Conservation (phyloP, 2,113 vertebrate genomes). For the Ophthalmolycus amberensis region DNA sequence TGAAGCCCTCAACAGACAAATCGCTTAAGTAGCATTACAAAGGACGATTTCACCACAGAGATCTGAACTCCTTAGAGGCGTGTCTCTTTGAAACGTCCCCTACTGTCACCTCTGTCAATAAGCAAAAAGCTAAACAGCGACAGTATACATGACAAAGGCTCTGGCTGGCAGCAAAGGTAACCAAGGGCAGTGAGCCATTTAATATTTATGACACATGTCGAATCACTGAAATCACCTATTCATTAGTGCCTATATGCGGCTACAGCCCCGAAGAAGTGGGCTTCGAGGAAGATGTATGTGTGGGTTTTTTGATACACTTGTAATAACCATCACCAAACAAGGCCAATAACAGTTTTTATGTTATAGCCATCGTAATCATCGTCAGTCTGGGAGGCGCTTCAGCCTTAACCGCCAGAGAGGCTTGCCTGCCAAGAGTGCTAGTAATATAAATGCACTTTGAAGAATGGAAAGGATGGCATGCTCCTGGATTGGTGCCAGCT, state of each 20-base stretch:
- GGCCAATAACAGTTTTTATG: conserved; percentile 82
- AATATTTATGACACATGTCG: conserved; percentile 78
- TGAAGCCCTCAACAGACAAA: conserved; percentile 18
- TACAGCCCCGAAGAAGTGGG: conserved; percentile 33
- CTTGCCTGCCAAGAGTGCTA: conserved; percentile 75
- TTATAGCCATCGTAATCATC: conserved; percentile 81
- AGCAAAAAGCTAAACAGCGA: conserved; percentile 67
- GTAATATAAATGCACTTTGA: conserved; percentile 85
- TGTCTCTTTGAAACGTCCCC: conserved; percentile 72
- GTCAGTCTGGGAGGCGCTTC: conserved; percentile 79
- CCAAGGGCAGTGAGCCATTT: conserved; percentile 75
- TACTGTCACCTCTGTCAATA: conserved; percentile 73
- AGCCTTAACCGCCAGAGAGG: conserved; percentile 71
- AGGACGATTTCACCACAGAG: conserved; percentile 34
- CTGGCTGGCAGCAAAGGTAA: conserved; percentile 77
- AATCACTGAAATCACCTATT: conserved; percentile 74
- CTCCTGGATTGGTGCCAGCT: conserved; percentile 76
- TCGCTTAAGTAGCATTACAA: conserved; percentile 37
- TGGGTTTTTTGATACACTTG: conserved; percentile 72
- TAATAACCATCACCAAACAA: conserved; percentile 82
- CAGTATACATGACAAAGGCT: conserved; percentile 69
- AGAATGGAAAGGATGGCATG: conserved; percentile 78
- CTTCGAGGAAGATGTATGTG: conserved; percentile 64
- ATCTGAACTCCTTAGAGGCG: conserved; percentile 43
- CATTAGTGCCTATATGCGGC: conserved; percentile 58